Evolutionary conservation across 2,113 vertebrate species (phyloP), one percentile per base, ranked within the genome.

Genomic region (Callipepla californica): DNA sequence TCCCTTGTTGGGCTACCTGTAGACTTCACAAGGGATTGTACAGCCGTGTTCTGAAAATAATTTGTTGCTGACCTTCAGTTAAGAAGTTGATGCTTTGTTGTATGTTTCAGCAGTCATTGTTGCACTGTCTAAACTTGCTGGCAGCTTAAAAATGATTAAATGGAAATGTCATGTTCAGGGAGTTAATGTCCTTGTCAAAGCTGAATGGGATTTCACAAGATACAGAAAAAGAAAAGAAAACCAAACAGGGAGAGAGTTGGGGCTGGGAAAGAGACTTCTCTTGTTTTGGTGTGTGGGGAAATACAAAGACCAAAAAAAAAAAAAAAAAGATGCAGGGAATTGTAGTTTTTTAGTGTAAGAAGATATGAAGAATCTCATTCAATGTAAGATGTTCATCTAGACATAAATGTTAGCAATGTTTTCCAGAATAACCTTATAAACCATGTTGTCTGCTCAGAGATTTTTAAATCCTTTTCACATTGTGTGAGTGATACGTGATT

Each of bases 401-500:
- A 58, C 32, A 58, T 58, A 58, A 58, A n/a, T 6, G 11, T 40
- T 80, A 36, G 36, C 36, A 36, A 36, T 36, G 44, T 74, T 92
- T 89, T 17, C 34, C 13, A 36, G 15, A 23, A 69, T 28, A 58
- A 18, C 5, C 10, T 61, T 79, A 14, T 22, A 44, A 53, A 38
- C 13, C 28, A 50, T 87, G 30, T 62, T 91, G 42, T 15, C 63
- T 11, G 22, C 65, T 89, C 19, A 36, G 26, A 79, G 67, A 58
- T 70, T 74, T 79, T 66, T 59, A 58, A 75, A 83, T 42, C 18
- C 6, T 91, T 91, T 75, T 80, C 32, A 67, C 78, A 57, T 17
- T 68, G 21, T 26, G 40, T 0, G 8, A n/a, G 44, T 36, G 45
- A 58, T 76, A 44, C 8, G 5, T 0, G 0, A 80, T 80, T 90